phyloP scores from a whole-genome alignment of 92 coral and sea anemone species.

The Muricea muricata region DNA sequence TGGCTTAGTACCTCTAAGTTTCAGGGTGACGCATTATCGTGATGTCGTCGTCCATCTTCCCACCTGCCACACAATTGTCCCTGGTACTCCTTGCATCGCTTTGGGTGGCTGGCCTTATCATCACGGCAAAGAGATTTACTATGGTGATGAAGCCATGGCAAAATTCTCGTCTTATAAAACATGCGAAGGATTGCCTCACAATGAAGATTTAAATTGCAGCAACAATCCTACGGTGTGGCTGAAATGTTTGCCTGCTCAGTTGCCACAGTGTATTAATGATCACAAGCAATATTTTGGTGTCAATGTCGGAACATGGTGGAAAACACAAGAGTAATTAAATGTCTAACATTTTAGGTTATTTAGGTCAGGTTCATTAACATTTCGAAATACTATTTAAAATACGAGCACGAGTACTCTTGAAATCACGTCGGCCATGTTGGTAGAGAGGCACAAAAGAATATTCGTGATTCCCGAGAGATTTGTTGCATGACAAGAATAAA shows the following conservation, averaged over 20 bases:
- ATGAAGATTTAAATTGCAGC: constrained; percentile 54
- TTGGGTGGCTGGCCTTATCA: constrained; percentile 43
- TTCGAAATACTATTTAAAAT: background rate
- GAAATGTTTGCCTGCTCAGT: constrained; percentile 4
- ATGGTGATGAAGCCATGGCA: constrained; percentile 36
- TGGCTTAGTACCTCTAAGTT: constrained; percentile 42
- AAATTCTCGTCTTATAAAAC: constrained; percentile 37
- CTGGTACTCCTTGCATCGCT: constrained; percentile 2
- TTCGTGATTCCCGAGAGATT: too few relatives aligned
- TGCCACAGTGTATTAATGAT: constrained; percentile 21
- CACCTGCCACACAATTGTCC: constrained; percentile 2
- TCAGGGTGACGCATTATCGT: constrained; percentile 43
- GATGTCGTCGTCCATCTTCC: constrained; percentile 53
- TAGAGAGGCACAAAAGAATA: too few relatives aligned
- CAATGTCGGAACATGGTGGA: constrained; percentile 44
- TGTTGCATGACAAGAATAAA: too few relatives aligned
- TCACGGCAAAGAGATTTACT: constrained; percentile 56
- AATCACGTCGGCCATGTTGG: too few relatives aligned
- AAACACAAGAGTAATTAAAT: background rate
- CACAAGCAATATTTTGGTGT: constrained; percentile 40
- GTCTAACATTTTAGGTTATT: background rate
- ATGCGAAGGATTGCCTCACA: constrained; percentile 53
- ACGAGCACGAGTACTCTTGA: too few relatives aligned
- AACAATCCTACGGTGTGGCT: constrained; percentile 26
- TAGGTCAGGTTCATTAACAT: too few relatives aligned